These are phyloP conservation scores for Sminthurinus signatus DNA, from an alignment of 1,140 invertebrate genomes.

Conservation along the genomic window DNA sequence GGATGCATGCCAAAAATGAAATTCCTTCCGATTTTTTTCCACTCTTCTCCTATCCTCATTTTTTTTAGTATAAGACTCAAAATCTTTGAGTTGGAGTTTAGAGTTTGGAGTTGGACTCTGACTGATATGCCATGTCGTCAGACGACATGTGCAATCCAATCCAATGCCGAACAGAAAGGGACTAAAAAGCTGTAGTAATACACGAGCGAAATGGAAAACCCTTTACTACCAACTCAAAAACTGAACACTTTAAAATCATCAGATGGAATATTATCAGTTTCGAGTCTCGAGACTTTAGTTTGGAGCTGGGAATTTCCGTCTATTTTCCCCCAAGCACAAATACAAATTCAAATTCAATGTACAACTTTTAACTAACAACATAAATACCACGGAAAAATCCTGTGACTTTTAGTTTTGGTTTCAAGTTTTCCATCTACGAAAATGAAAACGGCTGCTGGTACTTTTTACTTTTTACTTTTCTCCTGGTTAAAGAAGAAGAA, in stretches of 20 bases:
- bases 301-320: too few species aligned
- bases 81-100: too few species aligned
- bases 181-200: too few species aligned
- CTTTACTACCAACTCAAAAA: too few species aligned
- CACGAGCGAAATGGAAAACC: too few species aligned
- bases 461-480: neutral
- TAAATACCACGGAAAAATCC: too few species aligned
- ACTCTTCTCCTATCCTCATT: constrained; percentile 20
- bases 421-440: neutral
- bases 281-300: too few species aligned
- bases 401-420: too few species aligned
- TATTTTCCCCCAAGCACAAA: too few species aligned
- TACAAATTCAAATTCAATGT: too few species aligned
- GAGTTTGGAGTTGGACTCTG: constrained; percentile 3
- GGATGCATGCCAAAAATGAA: constrained; percentile 33
- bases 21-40: constrained; percentile 34
- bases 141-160: constrained; percentile 25
- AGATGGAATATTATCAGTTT: neutral
- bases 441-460: neutral
- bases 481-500: neutral
- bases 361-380: too few species aligned
- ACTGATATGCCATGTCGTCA: constrained; percentile 30
- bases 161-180: neutral
- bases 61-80: too few species aligned
- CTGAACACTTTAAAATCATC: neutral